These are phyloP conservation scores for Stercorarius parasiticus DNA, from an alignment of 2,113 vertebrate genomes.

Conservation along the genomic window DNA sequence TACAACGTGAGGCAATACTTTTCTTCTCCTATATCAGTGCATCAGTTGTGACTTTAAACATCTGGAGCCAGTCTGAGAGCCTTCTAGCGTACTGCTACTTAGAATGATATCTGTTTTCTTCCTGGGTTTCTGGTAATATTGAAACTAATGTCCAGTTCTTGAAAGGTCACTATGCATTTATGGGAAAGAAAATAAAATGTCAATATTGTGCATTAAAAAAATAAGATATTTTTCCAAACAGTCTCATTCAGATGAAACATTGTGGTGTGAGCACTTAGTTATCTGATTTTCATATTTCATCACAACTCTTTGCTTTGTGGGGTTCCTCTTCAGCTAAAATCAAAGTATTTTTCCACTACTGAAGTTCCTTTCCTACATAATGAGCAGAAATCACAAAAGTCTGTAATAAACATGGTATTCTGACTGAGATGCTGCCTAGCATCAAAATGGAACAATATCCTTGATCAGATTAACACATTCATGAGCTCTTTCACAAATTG, in stretches of 20 bases:
- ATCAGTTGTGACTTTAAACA: neutral
- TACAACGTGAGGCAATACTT: neutral
- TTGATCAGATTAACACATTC: slow-evolving; percentile 3
- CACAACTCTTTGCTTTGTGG: neutral
- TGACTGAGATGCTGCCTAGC: neutral
- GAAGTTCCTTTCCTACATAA: neutral
- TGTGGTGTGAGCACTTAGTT: neutral
- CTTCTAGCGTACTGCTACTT: neutral
- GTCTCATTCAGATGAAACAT: neutral
- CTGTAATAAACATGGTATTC: neutral
- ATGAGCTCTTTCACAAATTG: neutral
- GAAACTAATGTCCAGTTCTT: neutral
- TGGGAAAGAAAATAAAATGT: neutral
- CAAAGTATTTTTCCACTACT: neutral
- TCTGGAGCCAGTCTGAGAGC: neutral
- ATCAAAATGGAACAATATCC: slow-evolving; percentile 3
- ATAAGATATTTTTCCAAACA: neutral
- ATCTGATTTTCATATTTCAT: neutral
- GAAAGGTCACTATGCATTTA: neutral
- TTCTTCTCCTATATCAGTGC: fast-evolving
- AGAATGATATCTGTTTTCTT: neutral
- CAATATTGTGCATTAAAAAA: neutral
- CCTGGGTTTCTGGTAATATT: neutral
- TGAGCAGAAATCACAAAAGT: neutral
- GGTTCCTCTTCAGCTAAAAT: slow-evolving; percentile 31